phyloP scores from a whole-genome alignment of 2,113 vertebrate species.

The Cervus canadensis region DNA sequence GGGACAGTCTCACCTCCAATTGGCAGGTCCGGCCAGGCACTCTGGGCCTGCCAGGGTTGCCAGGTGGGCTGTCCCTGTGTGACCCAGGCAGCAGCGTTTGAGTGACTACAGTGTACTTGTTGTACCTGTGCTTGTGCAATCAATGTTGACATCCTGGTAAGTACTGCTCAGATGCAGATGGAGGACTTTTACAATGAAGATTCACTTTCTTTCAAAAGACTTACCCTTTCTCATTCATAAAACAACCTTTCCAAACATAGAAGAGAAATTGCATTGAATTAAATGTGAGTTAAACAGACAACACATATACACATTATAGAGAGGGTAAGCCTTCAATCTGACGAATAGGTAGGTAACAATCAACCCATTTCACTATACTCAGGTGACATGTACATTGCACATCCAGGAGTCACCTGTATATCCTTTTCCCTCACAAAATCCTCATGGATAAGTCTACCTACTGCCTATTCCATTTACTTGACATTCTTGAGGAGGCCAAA shows the following conservation, averaged over 20 bases:
- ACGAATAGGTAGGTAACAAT: neutral
- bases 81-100: neutral
- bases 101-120: no score
- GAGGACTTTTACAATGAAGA: no score
- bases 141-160: no score
- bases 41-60: neutral
- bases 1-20: neutral
- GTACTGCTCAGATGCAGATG: no score
- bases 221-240: neutral
- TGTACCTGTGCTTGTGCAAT: no score
- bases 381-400: neutral
- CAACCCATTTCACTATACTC: no score
- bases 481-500: neutral
- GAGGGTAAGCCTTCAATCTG: neutral
- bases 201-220: no score
- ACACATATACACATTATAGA: neutral
- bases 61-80: rapidly evolving
- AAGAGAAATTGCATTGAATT: neutral
- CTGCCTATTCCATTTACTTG: neutral
- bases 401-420: neutral
- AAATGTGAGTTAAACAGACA: neutral
- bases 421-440: neutral
- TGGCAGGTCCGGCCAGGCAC: rapidly evolving
- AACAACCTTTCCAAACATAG: neutral
- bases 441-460: neutral